Conservation (phyloP, 2,113 vertebrate genomes). For the Gallinago paraguaiae region DNA sequence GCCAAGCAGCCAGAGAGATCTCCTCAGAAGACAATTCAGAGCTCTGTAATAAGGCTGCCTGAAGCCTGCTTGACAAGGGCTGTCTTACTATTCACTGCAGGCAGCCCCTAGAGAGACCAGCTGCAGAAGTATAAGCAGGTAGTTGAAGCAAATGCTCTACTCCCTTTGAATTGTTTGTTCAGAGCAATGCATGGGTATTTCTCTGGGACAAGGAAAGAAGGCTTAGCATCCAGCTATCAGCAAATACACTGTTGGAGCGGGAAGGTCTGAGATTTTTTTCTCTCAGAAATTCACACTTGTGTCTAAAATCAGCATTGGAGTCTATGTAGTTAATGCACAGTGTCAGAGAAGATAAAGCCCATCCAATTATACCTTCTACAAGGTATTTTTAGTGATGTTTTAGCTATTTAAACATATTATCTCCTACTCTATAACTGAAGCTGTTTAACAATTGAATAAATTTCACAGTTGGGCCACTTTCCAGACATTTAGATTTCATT, state of each 20-base stretch:
- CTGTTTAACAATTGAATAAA: neutral
- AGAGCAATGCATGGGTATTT: neutral
- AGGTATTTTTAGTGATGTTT: neutral
- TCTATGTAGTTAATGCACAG: neutral
- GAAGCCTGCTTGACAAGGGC: neutral
- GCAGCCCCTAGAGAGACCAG: neutral
- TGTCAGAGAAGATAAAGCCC: neutral
- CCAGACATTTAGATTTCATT: neutral
- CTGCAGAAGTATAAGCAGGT: neutral
- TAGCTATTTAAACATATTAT: neutral
- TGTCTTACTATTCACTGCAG: neutral
- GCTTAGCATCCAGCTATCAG: neutral
- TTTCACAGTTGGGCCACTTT: neutral
- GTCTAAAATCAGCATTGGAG: neutral
- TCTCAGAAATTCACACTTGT: neutral
- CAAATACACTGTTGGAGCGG: neutral
- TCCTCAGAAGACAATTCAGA: neutral
- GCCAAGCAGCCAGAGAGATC: neutral
- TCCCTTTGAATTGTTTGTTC: fast-evolving
- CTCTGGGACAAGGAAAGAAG: neutral
- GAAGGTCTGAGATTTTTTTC: neutral
- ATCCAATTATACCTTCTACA: neutral
- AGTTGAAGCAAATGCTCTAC: fast-evolving
- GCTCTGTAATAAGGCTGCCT: neutral
- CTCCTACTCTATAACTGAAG: neutral